phyloP scores from a whole-genome alignment of 2,797 vertebrate species.

The Anableps anableps region DNA sequence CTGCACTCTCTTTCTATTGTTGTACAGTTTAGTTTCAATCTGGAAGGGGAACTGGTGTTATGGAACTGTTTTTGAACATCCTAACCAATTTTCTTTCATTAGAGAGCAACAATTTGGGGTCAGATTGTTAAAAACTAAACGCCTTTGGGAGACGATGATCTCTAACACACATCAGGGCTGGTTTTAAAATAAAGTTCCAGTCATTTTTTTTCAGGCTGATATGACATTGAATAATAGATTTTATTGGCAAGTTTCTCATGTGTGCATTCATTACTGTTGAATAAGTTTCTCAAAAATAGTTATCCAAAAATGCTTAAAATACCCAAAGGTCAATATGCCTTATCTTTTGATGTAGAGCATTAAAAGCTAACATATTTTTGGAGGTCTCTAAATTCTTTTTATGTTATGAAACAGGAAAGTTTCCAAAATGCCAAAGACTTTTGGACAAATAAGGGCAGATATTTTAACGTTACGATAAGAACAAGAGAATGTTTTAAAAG shows the following conservation, averaged over 20 bases:
- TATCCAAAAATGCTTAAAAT: not conserved
- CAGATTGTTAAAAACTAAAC: too few species aligned
- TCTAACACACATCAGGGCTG: not conserved
- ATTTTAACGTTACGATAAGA: not conserved
- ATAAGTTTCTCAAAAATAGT: not conserved
- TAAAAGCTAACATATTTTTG: slow-evolving; percentile 3
- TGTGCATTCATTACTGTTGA: rapidly evolving
- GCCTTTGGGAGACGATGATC: too few species aligned
- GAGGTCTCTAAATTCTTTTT: slow-evolving; percentile 22
- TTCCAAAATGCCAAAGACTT: slow-evolving; percentile 9
- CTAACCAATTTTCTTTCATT: not conserved
- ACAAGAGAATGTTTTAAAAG: not conserved
- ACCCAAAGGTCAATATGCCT: not conserved
- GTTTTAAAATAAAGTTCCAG: not conserved
- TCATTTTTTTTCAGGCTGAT: not conserved
- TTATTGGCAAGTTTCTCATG: not conserved
- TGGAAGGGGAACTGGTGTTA: too few species aligned
- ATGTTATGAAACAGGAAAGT: slow-evolving; percentile 16
- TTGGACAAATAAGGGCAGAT: slow-evolving; percentile 18
- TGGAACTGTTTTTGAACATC: too few species aligned
- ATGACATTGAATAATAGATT: not conserved
- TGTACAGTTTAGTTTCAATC: too few species aligned
- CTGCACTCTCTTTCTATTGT: too few species aligned
- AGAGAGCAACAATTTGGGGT: too few species aligned
- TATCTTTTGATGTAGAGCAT: not conserved